Evolutionary conservation across 2,888 invertebrate species (phyloP).

Genomic region (Parascotia fuliginaria): DNA sequence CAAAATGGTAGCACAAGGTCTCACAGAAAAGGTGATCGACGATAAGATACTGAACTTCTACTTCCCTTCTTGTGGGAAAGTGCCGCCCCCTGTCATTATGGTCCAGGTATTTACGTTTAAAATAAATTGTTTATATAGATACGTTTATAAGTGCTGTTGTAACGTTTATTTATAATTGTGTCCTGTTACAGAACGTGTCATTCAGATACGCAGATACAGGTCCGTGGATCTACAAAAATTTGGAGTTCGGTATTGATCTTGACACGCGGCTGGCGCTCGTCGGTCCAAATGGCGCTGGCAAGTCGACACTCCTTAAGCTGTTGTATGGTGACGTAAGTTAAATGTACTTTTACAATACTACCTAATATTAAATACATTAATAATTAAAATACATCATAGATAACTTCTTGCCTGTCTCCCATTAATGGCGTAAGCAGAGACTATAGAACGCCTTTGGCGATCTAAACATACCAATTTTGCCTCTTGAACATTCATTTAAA

Average conservation of each 20-base stretch:
- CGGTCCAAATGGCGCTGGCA: constrained; percentile 99
- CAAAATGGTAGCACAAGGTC: constrained; percentile 99
- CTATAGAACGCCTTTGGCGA: too few species aligned
- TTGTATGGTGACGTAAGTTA: constrained; percentile 96
- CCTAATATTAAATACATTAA: too few species aligned
- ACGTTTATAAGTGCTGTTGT: too few species aligned
- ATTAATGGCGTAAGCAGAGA: too few species aligned
- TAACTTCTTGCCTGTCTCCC: too few species aligned
- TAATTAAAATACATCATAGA: too few species aligned
- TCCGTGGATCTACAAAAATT: constrained; percentile 97
- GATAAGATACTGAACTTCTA: constrained; percentile 98
- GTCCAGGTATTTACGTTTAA: constrained; percentile 88
- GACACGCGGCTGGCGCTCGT: constrained; percentile 98
- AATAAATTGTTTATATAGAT: too few species aligned
- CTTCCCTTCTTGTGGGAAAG: constrained; percentile 97
- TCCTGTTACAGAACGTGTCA: constrained; percentile 91
- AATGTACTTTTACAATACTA: too few species aligned
- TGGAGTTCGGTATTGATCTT: constrained; percentile 99
- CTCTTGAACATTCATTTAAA: too few species aligned
- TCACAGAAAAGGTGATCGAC: constrained; percentile 96
- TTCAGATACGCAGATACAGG: constrained; percentile 95
- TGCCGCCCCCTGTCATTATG: constrained; percentile 99
- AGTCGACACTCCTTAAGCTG: constrained; percentile 98
- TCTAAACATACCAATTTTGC: too few species aligned
- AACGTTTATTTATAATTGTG: too few species aligned